Conservation (phyloP, 64 coral and sea anemone species). For the Dendronephthya gigantea region DNA sequence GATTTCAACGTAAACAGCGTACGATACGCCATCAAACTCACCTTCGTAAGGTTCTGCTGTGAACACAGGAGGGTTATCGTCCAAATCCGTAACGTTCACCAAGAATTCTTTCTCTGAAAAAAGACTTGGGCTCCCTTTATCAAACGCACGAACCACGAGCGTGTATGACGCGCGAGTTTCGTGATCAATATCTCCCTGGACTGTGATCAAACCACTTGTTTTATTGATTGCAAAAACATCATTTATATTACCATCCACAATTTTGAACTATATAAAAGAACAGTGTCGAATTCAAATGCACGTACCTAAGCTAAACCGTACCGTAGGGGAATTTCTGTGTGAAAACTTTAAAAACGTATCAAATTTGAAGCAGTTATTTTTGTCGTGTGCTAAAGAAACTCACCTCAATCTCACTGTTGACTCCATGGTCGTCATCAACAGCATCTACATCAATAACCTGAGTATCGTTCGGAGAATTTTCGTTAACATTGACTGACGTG, state of each 20-base stretch:
- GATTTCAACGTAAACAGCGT: too few species aligned
- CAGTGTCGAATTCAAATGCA: not conserved
- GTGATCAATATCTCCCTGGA: not conserved
- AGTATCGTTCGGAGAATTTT: slow-evolving; percentile 52
- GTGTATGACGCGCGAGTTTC: not conserved
- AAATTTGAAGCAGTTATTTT: too few species aligned
- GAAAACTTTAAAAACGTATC: too few species aligned
- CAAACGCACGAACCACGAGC: not conserved
- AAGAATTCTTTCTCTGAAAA: not conserved
- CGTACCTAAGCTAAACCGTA: too few species aligned
- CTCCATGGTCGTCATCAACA: slow-evolving; percentile 57
- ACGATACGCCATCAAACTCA: too few species aligned
- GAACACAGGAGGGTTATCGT: slow-evolving; percentile 72
- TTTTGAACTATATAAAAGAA: not conserved
- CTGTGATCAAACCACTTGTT: not conserved
- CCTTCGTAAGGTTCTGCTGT: not conserved
- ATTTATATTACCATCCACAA: not conserved
- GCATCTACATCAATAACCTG: slow-evolving; percentile 76
- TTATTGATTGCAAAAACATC: not conserved
- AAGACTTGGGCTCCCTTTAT: not conserved
- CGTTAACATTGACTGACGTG: slow-evolving; percentile 46
- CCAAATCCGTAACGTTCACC: slow-evolving; percentile 8
- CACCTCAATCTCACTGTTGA: not conserved
- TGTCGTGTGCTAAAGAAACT: too few species aligned
- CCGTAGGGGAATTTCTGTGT: too few species aligned